Evolutionary conservation across 2,797 vertebrate genomes (phyloP), one percentile per base, ranked within the genome.

Genomic region (Darevskia nairensis): DNA sequence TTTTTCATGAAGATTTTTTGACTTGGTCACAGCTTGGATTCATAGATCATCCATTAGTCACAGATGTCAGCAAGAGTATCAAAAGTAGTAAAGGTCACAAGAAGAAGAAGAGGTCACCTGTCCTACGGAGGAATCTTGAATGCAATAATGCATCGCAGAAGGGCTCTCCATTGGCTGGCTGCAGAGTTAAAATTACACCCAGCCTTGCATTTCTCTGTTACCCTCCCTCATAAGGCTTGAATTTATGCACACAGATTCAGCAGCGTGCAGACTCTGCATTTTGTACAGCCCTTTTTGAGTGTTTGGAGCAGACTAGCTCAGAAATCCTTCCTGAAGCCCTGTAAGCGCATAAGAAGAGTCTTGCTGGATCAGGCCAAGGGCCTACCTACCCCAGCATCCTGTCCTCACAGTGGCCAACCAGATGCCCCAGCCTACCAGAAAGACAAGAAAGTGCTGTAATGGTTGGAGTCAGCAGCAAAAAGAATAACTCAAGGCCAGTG

Each of bases 1-100:
- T n/a, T 90, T 93, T 93, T 89, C 74, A 90, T 92, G 80, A 96
- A 94, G 91, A 89, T 90, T 95, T 95, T 95, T 94, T 92, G 87
- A 91, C 83, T 94, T 95, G 94, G 95, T 96, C 95, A 94, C 95
- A 96, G 93, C 93, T 95, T 35, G 0, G 88, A 90, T 92, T 90
- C 95, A 92, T 92, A 90, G 41, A 95, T 95, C 94, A 94, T 8
- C 3, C 90, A 96, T 97, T 96, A 95, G 96, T 95, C 95, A 94
- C 95, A 96, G 95, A 95, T 96, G 95, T 96, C 96, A 92, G 82
- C 94, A 94, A 82, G 92, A 94, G 93, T 83, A 93, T 85, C 85
- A 91, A 94, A 92, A 94, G 86, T 86, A 89, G 85, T 86, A 90
- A 94, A 95, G 96, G 94, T 95, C 96, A 96, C 93, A 90, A 13